Base-by-base conservation (phyloP, 2,888 invertebrate genomes). In the Pseudococcus longispinus region DNA sequence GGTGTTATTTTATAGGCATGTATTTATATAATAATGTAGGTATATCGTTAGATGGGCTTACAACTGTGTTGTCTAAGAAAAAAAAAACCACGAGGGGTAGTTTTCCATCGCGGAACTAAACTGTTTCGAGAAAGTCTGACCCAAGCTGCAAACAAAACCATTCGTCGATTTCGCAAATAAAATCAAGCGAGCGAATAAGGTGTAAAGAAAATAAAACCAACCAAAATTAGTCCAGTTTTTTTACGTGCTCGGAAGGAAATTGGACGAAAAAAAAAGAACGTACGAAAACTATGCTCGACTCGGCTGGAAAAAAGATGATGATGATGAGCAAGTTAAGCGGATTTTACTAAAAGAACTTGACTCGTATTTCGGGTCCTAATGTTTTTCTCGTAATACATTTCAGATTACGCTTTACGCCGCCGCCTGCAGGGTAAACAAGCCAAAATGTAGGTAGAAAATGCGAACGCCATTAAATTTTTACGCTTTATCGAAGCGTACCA, bases 401-500 rank as follows among this genome's bases (percentile, higher is more conserved):
- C 60, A 60, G 60, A 60, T 60, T 60, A 60, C 60, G 60, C 60
- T 60, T 20, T 55, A 55, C 55, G n/a, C 55, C 55, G 0, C 20
- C n/a, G 6, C 55, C 18, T 55, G 15, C n/a, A 60, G 60, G 23
- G 23, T 60, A 60, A 60, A 13, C 20, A 15, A 20, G 23, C 23
- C 60, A 9, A 60, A 60, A 60, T 60, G 23, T 60, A 60, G 60
- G 23, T 23, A 60, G 60, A 60, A 60, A 60, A 60, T 60, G 23
- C 70, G 70, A 70, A 29, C 5, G 29, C 70, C 70, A 70, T 70
- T 70, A 70, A 70, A 70, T 70, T 70, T 70, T 70, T 29, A 70
- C 70, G 70, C 70, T 70, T 70, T 70, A 29, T 70, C 70, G 70
- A 70, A 70, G 70, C 70, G 26, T 29, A 70, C 70, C 70, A 29